phyloP scores from a whole-genome alignment of 37 sponge, comb jelly and placozoan species.

The Beroe forskalii region DNA sequence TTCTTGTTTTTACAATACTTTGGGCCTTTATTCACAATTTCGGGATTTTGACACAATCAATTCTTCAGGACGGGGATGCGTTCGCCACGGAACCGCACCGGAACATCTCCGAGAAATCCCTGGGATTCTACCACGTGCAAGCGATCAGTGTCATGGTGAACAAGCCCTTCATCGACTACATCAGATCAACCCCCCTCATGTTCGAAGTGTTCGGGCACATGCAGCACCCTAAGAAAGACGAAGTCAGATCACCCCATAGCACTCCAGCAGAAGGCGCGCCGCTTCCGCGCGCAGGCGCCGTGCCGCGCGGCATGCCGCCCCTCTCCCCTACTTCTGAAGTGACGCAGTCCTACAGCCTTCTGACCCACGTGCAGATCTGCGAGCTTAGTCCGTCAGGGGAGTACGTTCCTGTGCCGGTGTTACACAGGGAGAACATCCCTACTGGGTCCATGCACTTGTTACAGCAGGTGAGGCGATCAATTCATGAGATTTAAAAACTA shows the following conservation, averaged over 20 bases:
- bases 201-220: constrained; percentile 89
- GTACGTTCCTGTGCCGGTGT: constrained; percentile 66
- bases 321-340: constrained; percentile 43
- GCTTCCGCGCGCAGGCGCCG: background rate
- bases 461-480: too few species aligned
- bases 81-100: constrained; percentile 56
- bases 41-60: too few species aligned
- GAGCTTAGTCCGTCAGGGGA: constrained; percentile 87
- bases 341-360: constrained; percentile 29
- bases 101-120: constrained; percentile 47
- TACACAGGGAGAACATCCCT: background rate
- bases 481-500: too few species aligned
- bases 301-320: background rate
- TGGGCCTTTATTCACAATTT: too few species aligned
- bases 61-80: constrained; percentile 45
- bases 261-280: background rate
- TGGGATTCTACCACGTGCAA: constrained; percentile 58
- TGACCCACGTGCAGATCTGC: constrained; percentile 83
- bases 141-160: constrained; percentile 55
- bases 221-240: constrained; percentile 68
- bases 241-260: background rate
- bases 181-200: constrained; percentile 72
- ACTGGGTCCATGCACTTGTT: constrained; percentile 32
- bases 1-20: too few species aligned
- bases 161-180: constrained; percentile 57